These are phyloP conservation scores for Desoria tigrina DNA, from an alignment of 2,888 invertebrate species.

Conservation along the genomic window DNA sequence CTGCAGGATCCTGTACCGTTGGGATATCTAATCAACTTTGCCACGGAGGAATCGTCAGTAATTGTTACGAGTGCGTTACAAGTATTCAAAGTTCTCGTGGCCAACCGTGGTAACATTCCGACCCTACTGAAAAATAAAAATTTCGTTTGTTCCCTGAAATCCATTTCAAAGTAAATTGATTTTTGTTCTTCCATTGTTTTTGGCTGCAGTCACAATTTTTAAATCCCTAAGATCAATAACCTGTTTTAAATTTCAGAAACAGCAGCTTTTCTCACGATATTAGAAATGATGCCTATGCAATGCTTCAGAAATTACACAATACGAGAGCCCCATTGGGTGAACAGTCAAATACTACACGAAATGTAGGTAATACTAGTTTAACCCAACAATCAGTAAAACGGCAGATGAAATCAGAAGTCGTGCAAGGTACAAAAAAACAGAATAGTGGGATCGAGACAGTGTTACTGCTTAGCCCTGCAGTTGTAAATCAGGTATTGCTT, in stretches of 20 bases:
- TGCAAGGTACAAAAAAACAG: slow-evolving; percentile 17
- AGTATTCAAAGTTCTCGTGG: slow-evolving; percentile 37
- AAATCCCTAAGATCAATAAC: too few species aligned
- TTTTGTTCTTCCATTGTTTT: too few species aligned
- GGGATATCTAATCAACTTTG: slow-evolving; percentile 39
- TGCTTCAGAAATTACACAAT: not conserved
- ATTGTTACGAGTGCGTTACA: slow-evolving; percentile 37
- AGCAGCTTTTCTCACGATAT: not conserved
- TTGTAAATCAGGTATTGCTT: not conserved
- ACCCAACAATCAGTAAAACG: not conserved
- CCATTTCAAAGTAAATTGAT: slow-evolving; percentile 16
- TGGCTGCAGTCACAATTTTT: too few species aligned
- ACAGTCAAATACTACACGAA: not conserved
- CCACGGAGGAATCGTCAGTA: slow-evolving; percentile 37
- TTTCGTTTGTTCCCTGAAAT: slow-evolving; percentile 39
- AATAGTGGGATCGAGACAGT: slow-evolving; percentile 32
- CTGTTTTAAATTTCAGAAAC: too few species aligned
- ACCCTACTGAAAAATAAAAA: slow-evolving; percentile 32
- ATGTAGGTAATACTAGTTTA: not conserved
- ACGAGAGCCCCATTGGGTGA: not conserved
- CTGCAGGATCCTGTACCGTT: slow-evolving; percentile 38
- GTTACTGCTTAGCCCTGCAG: not conserved
- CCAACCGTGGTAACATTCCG: slow-evolving; percentile 34
- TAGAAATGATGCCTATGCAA: not conserved
- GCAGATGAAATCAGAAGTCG: not conserved